Evolutionary conservation across 1,140 invertebrate species (phyloP), one percentile per base, ranked within the genome.

Genomic region (Amphibalanus amphitrite): DNA sequence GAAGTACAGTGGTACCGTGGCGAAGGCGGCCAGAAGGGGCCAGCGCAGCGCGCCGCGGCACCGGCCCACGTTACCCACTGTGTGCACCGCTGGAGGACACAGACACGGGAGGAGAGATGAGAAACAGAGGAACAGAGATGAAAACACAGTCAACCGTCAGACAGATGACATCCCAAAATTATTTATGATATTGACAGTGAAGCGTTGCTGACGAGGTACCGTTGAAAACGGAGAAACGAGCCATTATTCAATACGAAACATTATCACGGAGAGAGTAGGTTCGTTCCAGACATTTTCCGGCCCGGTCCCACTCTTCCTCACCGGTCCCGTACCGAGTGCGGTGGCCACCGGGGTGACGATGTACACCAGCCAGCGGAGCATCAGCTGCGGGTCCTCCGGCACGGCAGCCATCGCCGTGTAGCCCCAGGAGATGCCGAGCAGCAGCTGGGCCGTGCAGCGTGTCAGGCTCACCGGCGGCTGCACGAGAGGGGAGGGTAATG

Each of bases 21-120:
- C 67, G 74, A 88, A 89, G 0, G 93, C 87, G 1, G 85, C 86
- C 0, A 87, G 38, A 0, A 95, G 77, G 0, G 91, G 83, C 76
- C 84, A 82, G 81, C 85, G 86, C 26, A 92, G 81, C 23, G n/a
- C n/a, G n/a, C n/a, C 90, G 76, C 84, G 80, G 78, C 94, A 87
- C 68, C 87, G 83, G 0, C 93, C 93, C 77, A 96, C 89, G 78
- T 96, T 97, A 23, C 92, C 93, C 20, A 96, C 89, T 0, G 87
- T 81, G 88, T 92, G 91, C 0, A 95, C 89, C 77, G 92, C 93
- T 93, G 77, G 79, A n/a, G n/a, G n/a, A n/a, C n/a, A n/a, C n/a
- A n/a, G n/a, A n/a, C n/a, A 71, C 74, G 71, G 59, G 72, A 3
- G 33, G 67, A 71, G 47, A 23, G 69, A n/a, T 71, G 72, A 72